A percentile compares a stretch with the other conserved stretches of the same genome.
Conservation (phyloP, 1,140 invertebrate genomes). For the Cydia amplana region DNA sequence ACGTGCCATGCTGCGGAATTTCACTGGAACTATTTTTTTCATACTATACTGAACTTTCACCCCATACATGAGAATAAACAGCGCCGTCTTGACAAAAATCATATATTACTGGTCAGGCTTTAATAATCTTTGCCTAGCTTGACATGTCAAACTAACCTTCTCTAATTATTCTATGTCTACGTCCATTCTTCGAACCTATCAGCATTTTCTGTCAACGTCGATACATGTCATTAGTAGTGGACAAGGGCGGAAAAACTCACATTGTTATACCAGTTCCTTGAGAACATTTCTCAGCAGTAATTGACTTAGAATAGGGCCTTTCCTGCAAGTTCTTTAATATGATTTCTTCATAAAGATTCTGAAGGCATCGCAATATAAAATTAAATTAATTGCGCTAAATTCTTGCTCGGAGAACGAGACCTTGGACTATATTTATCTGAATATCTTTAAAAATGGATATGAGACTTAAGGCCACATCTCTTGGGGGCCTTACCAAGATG, state of each 20-base stretch:
- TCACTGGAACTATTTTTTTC: too few species aligned
- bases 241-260: not conserved
- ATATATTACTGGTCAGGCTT: too few species aligned
- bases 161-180: not conserved
- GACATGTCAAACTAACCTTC: not conserved
- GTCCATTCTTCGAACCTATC: not conserved
- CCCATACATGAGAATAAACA: too few species aligned
- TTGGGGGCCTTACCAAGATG: too few species aligned
- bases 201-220: not conserved
- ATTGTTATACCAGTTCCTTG: slow-evolving; percentile 1
- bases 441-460: not conserved
- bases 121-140: not conserved
- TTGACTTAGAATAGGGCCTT: not conserved
- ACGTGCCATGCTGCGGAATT: too few species aligned
- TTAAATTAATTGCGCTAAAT: not conserved
- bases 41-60: too few species aligned
- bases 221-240: not conserved
- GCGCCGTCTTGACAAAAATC: too few species aligned
- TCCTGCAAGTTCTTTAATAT: not conserved
- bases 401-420: not conserved
- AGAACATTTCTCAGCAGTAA: not conserved
- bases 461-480: not conserved
- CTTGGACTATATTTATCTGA: not conserved
- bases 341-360: not conserved
- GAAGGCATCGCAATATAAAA: not conserved